These are phyloP conservation scores for Ganaspis brasiliensis DNA, from an alignment of 2,888 invertebrate genomes.

Conservation along the genomic window DNA sequence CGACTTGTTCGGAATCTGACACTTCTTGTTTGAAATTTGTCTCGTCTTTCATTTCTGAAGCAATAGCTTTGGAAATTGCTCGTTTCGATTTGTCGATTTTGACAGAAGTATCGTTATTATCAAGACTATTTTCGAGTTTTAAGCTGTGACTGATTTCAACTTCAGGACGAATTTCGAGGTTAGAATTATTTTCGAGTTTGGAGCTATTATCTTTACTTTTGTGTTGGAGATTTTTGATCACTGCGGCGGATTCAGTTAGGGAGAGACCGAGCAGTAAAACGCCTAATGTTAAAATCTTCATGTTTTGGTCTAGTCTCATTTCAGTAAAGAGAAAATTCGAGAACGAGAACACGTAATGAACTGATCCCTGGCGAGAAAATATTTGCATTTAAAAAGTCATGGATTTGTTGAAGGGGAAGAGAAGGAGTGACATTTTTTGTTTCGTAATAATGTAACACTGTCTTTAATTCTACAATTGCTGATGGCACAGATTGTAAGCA, in stretches of 20 bases:
- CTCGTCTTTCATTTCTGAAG: neutral
- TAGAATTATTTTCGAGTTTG: too few species aligned
- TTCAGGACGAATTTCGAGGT: too few species aligned
- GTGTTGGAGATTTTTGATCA: constrained; percentile 1
- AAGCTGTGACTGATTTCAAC: too few species aligned
- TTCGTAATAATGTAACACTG: neutral
- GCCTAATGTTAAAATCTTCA: neutral
- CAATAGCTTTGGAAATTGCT: neutral
- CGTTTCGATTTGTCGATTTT: neutral
- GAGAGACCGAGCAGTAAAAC: neutral
- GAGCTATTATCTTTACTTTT: neutral
- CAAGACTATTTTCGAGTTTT: neutral
- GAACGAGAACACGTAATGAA: neutral
- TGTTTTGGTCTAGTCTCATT: neutral
- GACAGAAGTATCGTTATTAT: neutral
- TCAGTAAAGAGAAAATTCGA: neutral
- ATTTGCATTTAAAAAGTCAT: constrained; percentile 12
- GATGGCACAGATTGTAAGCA: constrained; percentile 2
- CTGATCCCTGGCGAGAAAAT: neutral
- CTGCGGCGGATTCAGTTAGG: neutral
- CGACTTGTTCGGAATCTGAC: neutral
- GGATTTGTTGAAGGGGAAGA: neutral
- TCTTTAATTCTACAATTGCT: constrained; percentile 3
- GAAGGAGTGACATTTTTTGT: neutral
- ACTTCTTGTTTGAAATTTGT: neutral